Conservation (phyloP, 1,140 invertebrate species). For the Berghia stephanieae region DNA sequence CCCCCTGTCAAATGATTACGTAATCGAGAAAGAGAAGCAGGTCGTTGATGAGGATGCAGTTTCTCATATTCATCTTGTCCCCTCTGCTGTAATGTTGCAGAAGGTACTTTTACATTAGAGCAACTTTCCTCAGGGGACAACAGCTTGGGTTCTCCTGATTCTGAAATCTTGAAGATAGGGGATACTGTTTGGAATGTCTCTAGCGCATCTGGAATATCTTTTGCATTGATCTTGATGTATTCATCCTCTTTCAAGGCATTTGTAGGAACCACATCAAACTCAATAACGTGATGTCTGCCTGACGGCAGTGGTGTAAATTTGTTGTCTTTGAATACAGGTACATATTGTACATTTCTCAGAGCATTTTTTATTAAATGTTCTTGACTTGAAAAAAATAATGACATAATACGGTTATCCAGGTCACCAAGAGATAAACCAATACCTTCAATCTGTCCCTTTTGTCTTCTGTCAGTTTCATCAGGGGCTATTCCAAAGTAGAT, state of each 20-base stretch:
- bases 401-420: slow-evolving; percentile 30
- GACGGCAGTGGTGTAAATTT: not conserved
- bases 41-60: not conserved
- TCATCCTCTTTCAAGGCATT: slow-evolving; percentile 27
- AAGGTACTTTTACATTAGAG: too few relatives aligned
- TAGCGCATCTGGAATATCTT: slow-evolving; percentile 5
- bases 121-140: too few relatives aligned
- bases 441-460: slow-evolving; percentile 42
- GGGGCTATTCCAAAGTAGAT: slow-evolving; percentile 44
- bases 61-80: slow-evolving; percentile 30
- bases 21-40: slow-evolving; percentile 36
- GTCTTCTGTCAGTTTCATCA: slow-evolving; percentile 12
- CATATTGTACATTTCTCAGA: slow-evolving; percentile 38
- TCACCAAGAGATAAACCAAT: slow-evolving; percentile 26
- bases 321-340: slow-evolving; percentile 30
- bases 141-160: slow-evolving; percentile 27
- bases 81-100: slow-evolving; percentile 31
- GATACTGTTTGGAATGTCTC: slow-evolving; percentile 26
- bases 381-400: slow-evolving; percentile 32
- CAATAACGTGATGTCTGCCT: too few relatives aligned
- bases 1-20: slow-evolving; percentile 37
- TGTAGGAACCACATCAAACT: slow-evolving; percentile 43
- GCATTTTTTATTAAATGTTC: slow-evolving; percentile 33
- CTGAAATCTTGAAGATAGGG: slow-evolving; percentile 23
- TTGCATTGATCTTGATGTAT: slow-evolving; percentile 30